Base-by-base conservation (phyloP, 2,797 vertebrate genomes). In the Gallinago stenura region DNA sequence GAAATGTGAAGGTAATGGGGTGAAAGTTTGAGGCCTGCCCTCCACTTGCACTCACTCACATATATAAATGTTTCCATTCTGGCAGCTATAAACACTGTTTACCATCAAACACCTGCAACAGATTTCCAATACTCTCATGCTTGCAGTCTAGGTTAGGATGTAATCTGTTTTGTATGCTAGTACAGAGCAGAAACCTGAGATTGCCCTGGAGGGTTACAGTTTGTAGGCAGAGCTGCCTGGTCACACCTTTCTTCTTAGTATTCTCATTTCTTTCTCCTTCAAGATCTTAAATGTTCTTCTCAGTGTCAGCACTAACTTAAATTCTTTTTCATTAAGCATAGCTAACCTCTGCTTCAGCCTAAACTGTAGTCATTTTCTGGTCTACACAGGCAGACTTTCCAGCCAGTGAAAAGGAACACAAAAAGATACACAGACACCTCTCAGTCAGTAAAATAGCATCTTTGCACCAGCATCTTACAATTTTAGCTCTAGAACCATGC, bases 11-110 rank as follows among this genome's bases (percentile, higher is more conserved):
- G 92, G 90, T 94, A 95, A 94, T 51, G 76, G 95, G 97, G 93
- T 97, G 95, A 94, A 97, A 97, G 96, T 96, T 93, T 95, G 91
- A 95, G 92, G 86, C 86, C 90, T 97, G 96, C 94, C 95, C 96
- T 97, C 68, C 86, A 87, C 95, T 94, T 97, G 91, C 96, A 95
- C 96, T 97, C 79, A 39, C 83, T 90, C 91, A 50, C 89, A 87
- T 53, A 1, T 79, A 92, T 90, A 95, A 97, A 94, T 88, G 94
- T 95, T 95, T 94, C 94, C 94, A 95, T 73, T 80, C 95, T 95
- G 95, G 91, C 90, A 92, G 95, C 93, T 90, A 90, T 94, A 92
- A 97, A 96, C 77, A 77, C 92, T 95, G 93, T 95, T 97, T 95
- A 96, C 92, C 87, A 94, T 89, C 86, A 95, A 95, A 95, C 93